Evolutionary conservation across 2,113 vertebrate genomes (phyloP), one percentile per base, ranked within the genome.

Genomic region (Rhagologus leucostigma): DNA sequence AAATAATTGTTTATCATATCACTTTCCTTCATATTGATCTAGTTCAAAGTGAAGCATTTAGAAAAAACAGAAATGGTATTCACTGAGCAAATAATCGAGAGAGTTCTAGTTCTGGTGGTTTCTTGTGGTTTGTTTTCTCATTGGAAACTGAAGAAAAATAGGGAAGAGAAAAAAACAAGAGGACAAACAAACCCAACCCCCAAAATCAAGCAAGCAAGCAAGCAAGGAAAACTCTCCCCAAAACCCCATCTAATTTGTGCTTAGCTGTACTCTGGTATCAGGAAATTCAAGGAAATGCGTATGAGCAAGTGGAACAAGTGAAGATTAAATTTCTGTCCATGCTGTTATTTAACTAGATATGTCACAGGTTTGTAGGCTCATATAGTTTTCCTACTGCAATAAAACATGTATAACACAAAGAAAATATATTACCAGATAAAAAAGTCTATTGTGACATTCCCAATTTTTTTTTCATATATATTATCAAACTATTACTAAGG

Each of bases 101-200:
- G 47, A 47, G 3, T 56, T 78, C 7, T 16, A 30, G 15, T 9
- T 52, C 21, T 79, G 22, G 5, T 32, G 37, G 13, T 3, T 1
- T 67, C 50, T 57, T 26, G 5, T 37, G 21, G 7, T 24, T 22
- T n/a, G 29, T 90, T 79, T 83, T 57, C 16, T 41, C 16, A 26
- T 6, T 44, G 10, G 11, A 82, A 95, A 49, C 8, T 53, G 32
- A 81, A 68, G 7, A 84, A 55, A 4, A 67, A 42, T 5, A 63
- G 1, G 15, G 3, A 26, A 71, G 5, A 32, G 9, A 5, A 8
- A 37, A 9, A n/a, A 13, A 4, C 16, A 27, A 50, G 53, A 30
- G 1, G 5, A 29, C 4, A 32, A 41, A 24, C 10, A 49, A 63
- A 11, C 1, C 2, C 3, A 0, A 6, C 1, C 2, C 10, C 32